Evolutionary conservation across 2,113 vertebrate genomes (phyloP), one percentile per base, ranked within the genome.

Genomic region (Scalopus aquaticus): DNA sequence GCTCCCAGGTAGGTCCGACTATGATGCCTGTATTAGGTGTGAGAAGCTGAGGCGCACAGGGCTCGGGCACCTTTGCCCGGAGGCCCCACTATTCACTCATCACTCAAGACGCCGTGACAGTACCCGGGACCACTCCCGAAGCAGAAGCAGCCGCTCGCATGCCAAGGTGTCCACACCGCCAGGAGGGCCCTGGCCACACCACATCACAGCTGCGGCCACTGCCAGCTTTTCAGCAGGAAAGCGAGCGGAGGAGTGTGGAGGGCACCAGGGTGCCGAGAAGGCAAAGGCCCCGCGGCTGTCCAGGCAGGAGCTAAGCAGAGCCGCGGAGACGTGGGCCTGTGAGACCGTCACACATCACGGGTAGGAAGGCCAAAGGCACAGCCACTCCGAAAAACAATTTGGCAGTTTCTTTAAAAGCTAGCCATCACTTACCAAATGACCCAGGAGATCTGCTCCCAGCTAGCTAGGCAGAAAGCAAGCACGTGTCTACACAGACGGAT

Each of bases 341-440:
- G 5, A 32, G 72, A 19, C 32, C 20, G 22, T 70, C 3, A 1
- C 4, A 4, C 37, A 12, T 0, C 16, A 22, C 54, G 37, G 64
- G 12, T 9, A 9, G 28, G 37, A 64, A 54, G 79, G 69, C 16
- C 51, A 58, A 69, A 32, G 28, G 51, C 26, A 39, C 24, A 49
- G 16, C 17, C 9, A 58, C 51, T 88, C 5, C 37, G 26, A 30
- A 91, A 84, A 83, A 67, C 5, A 78, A 64, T 51, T n/a, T n/a
- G 32, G 35, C 42, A 77, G 73, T 62, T 92, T 89, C 80, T 85
- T 42, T 37, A 72, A 84, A 42, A 69, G 69, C 72, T 46, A 82
- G 35, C 42, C n/a, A 44, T 44, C 79, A 22, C 46, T 42, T 64
- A 70, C 13, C 44, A 58, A 42, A 46, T 24, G 60, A 49, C n/a